These are phyloP conservation scores for Papilio dardanus DNA, from an alignment of 1,140 invertebrate species.

Conservation along the genomic window DNA sequence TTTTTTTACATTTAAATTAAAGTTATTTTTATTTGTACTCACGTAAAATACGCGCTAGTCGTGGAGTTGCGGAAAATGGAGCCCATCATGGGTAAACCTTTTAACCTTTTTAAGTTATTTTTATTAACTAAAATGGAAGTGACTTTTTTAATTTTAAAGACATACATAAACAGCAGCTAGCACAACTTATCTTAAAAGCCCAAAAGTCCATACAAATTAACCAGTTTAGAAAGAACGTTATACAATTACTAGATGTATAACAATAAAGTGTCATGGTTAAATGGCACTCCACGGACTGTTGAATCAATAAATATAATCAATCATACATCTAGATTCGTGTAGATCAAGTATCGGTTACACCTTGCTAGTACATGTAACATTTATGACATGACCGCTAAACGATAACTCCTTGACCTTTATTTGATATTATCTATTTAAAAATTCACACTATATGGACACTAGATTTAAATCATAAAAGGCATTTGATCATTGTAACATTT, in stretches of 20 bases:
- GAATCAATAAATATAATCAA: slow-evolving; percentile 1
- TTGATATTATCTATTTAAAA: neutral
- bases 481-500: slow-evolving; percentile 33
- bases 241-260: neutral
- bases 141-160: too few relatives aligned
- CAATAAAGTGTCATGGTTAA: neutral
- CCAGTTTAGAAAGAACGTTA: neutral
- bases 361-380: neutral
- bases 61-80: too few relatives aligned
- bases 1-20: neutral
- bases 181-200: too few relatives aligned
- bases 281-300: neutral
- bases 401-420: slow-evolving; percentile 7
- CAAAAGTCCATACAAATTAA: neutral
- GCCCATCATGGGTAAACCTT: too few relatives aligned
- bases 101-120: neutral
- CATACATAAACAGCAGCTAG: too few relatives aligned
- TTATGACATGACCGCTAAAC: neutral
- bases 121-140: neutral
- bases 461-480: slow-evolving; percentile 19
- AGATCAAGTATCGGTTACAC: slow-evolving; percentile 7
- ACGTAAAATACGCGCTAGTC: too few relatives aligned
- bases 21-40: too few relatives aligned
- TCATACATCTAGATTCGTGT: slow-evolving; percentile 1
- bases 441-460: neutral